Evolutionary conservation across 1,140 invertebrate genomes (phyloP), one percentile per base, ranked within the genome.

Genomic region (Cylas formicarius): DNA sequence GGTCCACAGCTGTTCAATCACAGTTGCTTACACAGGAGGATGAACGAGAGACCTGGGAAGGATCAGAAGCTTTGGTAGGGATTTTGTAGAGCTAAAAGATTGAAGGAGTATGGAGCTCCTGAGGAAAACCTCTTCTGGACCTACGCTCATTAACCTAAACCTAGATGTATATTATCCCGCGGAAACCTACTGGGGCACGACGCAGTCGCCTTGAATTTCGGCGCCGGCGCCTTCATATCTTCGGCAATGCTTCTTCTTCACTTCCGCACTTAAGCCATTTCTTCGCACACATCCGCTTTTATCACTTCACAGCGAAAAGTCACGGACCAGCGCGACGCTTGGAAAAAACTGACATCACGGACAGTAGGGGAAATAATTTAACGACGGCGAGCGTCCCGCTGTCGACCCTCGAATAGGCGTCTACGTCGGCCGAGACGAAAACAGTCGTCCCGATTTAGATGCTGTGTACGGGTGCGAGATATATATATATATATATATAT

Each of bases 171-270:
- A 29, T 3, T 3, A 29, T 29, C 16, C 3, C 20, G 18, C 24
- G 8, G 10, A 17, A 23, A 51, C 49, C 19, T 51, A 51, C 49
- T 51, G n/a, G 40, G 41, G n/a, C 39, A 26, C 4, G 47, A 44
- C 11, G 47, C 39, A 3, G 26, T 50, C 9, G 49, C 49, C 27
- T 51, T 51, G 28, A 51, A 51, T 8, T 28, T 51, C 9, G 49
- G 49, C 7, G 38, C 33, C 6, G 49, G 49, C 1, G 49, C 49
- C n/a, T 42, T 51, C 49, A 51, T 51, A 21, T 26, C 19, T 9
- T 2, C 19, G 9, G n/a, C 10, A 4, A 24, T 37, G 23, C 20
- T 10, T 34, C n/a, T 13, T 31, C 17, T 5, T 16, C 5, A 31
- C 22, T 14, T 34, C 17, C 32, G n/a, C n/a, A 34, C 32, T 34